A percentile compares a stretch with the other conserved stretches of the same genome.
Conservation (phyloP, 2,113 vertebrate species). For the Narcine bancroftii region DNA sequence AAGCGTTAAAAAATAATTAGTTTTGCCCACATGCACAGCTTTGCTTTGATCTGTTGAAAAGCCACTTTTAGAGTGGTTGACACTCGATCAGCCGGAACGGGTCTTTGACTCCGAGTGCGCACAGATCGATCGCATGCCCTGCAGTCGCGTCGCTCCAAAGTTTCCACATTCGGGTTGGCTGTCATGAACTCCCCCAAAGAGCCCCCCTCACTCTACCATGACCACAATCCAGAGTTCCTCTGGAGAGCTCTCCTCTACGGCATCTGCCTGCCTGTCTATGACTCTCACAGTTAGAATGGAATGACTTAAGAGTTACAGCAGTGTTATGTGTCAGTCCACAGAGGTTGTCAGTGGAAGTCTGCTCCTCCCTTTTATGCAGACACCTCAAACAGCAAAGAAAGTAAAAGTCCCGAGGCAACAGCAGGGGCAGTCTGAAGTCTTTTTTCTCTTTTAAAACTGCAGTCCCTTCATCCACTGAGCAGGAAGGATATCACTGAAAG, state of each 20-base stretch:
- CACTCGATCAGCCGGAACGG: constrained; percentile 28
- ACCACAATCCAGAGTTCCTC: constrained; percentile 28
- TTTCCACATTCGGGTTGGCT: constrained; percentile 29
- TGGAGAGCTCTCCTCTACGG: constrained; percentile 28
- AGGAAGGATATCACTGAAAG: constrained; percentile 31
- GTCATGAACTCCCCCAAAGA: constrained; percentile 23
- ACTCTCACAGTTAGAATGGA: constrained; percentile 31
- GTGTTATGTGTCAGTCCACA: constrained; percentile 9
- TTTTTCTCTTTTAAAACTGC: constrained; percentile 6
- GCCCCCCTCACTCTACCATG: neutral
- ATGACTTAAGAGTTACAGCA: constrained; percentile 28
- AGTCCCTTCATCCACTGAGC: constrained; percentile 27
- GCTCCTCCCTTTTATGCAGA: constrained; percentile 7
- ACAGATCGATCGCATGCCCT: neutral
- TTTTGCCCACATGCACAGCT: neutral
- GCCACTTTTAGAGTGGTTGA: constrained; percentile 30
- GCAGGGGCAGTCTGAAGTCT: constrained; percentile 5
- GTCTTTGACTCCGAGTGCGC: constrained; percentile 29
- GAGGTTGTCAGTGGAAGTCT: constrained; percentile 26
- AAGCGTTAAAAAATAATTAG: constrained; percentile 13
- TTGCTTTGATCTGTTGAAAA: constrained; percentile 26
- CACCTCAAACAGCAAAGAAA: constrained; percentile 33
- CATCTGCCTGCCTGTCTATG: constrained; percentile 34
- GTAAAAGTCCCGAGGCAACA: constrained; percentile 30
- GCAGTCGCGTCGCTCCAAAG: constrained; percentile 27